Base-by-base conservation (phyloP, 1,140 invertebrate genomes). In the Sminthurides bifidus region DNA sequence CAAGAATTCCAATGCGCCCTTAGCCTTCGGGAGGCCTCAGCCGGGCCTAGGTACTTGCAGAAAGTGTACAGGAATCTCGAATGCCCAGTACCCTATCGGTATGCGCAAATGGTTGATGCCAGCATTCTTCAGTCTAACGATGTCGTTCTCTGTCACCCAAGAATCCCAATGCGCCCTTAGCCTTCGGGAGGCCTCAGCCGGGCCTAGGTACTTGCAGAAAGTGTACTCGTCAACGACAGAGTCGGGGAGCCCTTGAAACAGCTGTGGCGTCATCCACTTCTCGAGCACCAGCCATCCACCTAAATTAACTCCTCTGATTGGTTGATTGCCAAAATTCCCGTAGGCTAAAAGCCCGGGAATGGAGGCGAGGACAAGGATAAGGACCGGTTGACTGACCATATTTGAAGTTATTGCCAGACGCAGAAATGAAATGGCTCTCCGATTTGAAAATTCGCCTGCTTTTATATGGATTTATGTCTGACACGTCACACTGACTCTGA, bases 51-150 rank as follows among this genome's bases (percentile, higher is more conserved):
- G 26, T 62, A 37, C 27, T 55, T 33, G n/a, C 29, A 46, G 3
- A 59, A n/a, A 14, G 1, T 23, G 10, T 37, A 17, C 10, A 17
- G 44, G 37, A 29, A 57, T 56, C 12, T 59, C 61, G 26, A 59
- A 38, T n/a, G 61, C 61, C 61, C 61, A 63, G 35, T 63, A 59
- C 1, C 61, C 61, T 17, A 63, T 40, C 3, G 61, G 61, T 54
- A 63, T 59, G n/a, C 61, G 31, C 3, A 63, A 26, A 44, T 63
- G 61, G 33, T 63, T 63, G 17, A 63, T 26, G 21, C 61, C 61
- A 15, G 49, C 48, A 40, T 56, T 54, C 35, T 59, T 56, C 17
- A 59, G 27, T 15, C 35, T 14, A 30, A 51, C 51, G 15, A 63
- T 56, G 21, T 63, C 61, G 1, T 35, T 19, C 41, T 63, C 61